phyloP scores from a whole-genome alignment of 2,888 invertebrate genomes.

The Cecidostiba fungosa region DNA sequence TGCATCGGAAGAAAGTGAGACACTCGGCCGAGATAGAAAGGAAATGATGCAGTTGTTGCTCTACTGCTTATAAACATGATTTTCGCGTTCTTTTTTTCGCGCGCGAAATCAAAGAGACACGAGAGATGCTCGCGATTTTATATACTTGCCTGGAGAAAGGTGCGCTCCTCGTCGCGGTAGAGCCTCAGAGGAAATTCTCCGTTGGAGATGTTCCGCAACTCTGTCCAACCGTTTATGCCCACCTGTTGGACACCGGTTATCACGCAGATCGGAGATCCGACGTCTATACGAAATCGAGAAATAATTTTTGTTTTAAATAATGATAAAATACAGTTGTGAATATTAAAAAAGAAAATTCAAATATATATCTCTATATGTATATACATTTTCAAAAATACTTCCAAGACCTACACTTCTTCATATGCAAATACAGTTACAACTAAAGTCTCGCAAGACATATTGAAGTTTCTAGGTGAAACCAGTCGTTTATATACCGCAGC shows the following conservation, averaged over 20 bases:
- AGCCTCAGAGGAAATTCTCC: constrained; percentile 91
- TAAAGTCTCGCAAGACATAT: too few species aligned
- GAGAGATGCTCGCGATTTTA: not conserved
- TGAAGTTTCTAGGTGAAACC: not conserved
- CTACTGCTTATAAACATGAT: not conserved
- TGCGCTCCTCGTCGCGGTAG: constrained; percentile 90
- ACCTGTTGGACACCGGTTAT: constrained; percentile 93
- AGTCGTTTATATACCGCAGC: not conserved
- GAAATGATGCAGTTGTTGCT: not conserved
- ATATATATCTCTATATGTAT: too few species aligned
- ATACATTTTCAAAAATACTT: too few species aligned
- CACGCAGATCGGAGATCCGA: constrained; percentile 91
- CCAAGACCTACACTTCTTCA: too few species aligned
- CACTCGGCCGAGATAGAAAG: not conserved
- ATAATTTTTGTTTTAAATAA: not conserved
- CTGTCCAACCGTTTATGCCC: constrained; percentile 89
- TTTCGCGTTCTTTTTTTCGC: not conserved
- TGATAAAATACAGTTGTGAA: not conserved
- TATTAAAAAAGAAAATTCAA: not conserved
- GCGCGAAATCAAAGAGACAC: not conserved
- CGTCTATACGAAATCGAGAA: constrained; percentile 82
- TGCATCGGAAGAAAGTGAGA: constrained; percentile 36
- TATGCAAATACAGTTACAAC: too few species aligned
- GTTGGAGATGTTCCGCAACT: constrained; percentile 88
- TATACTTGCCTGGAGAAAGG: constrained; percentile 86